Conservation (phyloP, 2,888 invertebrate genomes). For the Axea sp. region DNA sequence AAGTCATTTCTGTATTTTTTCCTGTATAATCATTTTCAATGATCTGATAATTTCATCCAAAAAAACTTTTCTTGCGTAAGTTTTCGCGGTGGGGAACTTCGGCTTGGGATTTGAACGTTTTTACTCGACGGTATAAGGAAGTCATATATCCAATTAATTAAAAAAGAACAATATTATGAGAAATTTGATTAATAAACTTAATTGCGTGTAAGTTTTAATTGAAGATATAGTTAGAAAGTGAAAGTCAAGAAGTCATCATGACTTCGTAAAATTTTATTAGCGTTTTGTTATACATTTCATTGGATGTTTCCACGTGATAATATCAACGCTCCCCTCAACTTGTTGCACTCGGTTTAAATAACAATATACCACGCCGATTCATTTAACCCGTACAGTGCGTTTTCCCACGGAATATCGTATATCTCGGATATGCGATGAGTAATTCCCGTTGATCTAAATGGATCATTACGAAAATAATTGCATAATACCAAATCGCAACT, state of each 20-base stretch:
- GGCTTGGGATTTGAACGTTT: too few relatives aligned
- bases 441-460: conserved; percentile 30
- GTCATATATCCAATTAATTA: too few relatives aligned
- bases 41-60: too few relatives aligned
- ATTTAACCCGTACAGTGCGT: conserved; percentile 32
- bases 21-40: too few relatives aligned
- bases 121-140: too few relatives aligned
- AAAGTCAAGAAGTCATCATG: too few relatives aligned
- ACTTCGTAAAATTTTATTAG: conserved; percentile 16
- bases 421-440: conserved; percentile 27
- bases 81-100: too few relatives aligned
- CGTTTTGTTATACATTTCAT: conserved; percentile 29
- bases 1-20: too few relatives aligned
- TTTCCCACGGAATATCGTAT: conserved; percentile 52
- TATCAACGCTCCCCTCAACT: conserved; percentile 32
- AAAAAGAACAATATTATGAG: too few relatives aligned
- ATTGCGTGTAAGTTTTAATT: too few relatives aligned
- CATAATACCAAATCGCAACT: conserved; percentile 17
- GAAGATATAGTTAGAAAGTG: background rate
- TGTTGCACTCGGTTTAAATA: conserved; percentile 41
- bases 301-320: conserved; percentile 18
- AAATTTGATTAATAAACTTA: too few relatives aligned
- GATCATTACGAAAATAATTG: conserved; percentile 24
- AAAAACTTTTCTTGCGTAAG: too few relatives aligned
- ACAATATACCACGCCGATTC: conserved; percentile 25